Conservation (phyloP, 1,140 invertebrate genomes). For the Camponotus vicinus region DNA sequence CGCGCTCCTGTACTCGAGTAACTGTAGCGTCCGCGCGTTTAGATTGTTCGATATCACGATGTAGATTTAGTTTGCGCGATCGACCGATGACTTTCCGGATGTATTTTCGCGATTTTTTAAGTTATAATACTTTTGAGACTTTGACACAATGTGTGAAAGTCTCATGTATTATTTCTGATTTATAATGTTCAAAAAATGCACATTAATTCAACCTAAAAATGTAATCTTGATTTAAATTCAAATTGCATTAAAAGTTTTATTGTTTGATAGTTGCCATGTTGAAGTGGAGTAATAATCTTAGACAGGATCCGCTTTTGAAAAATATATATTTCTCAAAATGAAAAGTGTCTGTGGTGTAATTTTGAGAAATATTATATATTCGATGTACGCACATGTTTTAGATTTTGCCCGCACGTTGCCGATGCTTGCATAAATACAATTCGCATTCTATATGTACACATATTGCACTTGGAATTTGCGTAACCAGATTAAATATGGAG, state of each 20-base stretch:
- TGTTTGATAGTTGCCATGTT: not conserved
- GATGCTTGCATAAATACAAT: slow-evolving; percentile 26
- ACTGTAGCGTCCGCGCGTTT: slow-evolving; percentile 58
- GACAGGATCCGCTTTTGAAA: not conserved
- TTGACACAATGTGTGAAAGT: not conserved
- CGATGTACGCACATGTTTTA: not conserved
- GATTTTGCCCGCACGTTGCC: not conserved
- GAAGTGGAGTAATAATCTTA: not conserved
- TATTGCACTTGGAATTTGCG: slow-evolving; percentile 33
- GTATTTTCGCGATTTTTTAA: not conserved
- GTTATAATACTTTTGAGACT: not conserved
- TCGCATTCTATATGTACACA: slow-evolving; percentile 11
- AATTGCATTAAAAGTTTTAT: not conserved
- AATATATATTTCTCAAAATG: too few relatives aligned
- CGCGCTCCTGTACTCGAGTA: slow-evolving; percentile 66
- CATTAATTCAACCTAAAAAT: too few relatives aligned
- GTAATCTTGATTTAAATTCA: not conserved
- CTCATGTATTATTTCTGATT: not conserved
- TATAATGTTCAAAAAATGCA: too few relatives aligned
- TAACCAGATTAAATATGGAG: slow-evolving; percentile 46
- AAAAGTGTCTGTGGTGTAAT: not conserved
- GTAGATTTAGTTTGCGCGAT: slow-evolving; percentile 35
- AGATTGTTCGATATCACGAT: slow-evolving; percentile 44
- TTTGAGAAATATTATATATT: slow-evolving; percentile 18
- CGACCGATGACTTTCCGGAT: slow-evolving; percentile 38